Evolutionary conservation across 1,140 invertebrate genomes (phyloP).

Genomic region (Oscheius sp.): DNA sequence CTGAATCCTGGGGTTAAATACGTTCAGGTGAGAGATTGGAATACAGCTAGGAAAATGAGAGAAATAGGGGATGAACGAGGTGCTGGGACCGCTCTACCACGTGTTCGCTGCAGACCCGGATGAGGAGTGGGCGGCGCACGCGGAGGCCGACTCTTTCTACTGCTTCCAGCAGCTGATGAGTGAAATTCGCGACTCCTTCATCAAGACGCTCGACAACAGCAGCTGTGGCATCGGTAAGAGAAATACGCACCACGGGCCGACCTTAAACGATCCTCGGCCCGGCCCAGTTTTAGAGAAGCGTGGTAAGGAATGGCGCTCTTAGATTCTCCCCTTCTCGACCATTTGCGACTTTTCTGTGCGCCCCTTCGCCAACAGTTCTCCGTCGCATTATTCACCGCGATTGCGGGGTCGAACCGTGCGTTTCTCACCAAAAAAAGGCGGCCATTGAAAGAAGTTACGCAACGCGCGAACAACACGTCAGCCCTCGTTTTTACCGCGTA

Average conservation of each 20-base stretch:
- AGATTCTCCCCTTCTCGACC: not conserved
- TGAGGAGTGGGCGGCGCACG: slow-evolving; percentile 71
- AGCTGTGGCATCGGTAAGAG: slow-evolving; percentile 69
- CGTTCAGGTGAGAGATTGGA: slow-evolving; percentile 71
- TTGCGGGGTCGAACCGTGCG: too few relatives aligned
- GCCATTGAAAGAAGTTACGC: too few relatives aligned
- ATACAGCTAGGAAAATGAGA: slow-evolving; percentile 5
- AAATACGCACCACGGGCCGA: too few relatives aligned
- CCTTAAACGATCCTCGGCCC: too few relatives aligned
- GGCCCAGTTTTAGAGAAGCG: too few relatives aligned
- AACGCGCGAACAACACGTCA: too few relatives aligned
- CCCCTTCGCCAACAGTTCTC: too few relatives aligned
- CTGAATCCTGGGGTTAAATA: slow-evolving; percentile 95
- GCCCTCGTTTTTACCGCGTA: too few relatives aligned
- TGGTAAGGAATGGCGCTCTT: too few relatives aligned
- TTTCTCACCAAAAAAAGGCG: too few relatives aligned
- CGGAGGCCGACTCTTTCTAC: slow-evolving; percentile 95
- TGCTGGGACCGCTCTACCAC: slow-evolving; percentile 96
- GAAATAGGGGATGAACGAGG: slow-evolving; percentile 91
- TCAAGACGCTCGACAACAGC: slow-evolving; percentile 87
- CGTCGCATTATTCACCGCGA: too few relatives aligned
- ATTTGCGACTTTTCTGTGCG: not conserved
- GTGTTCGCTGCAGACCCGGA: slow-evolving; percentile 83
- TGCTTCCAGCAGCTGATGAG: slow-evolving; percentile 95
- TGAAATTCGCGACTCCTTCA: slow-evolving; percentile 95